Percentiles rank a stretch among this genome's conserved stretches.
phyloP scores from a whole-genome alignment of 2,888 invertebrate species.

The Falcaria lacertinaria region DNA sequence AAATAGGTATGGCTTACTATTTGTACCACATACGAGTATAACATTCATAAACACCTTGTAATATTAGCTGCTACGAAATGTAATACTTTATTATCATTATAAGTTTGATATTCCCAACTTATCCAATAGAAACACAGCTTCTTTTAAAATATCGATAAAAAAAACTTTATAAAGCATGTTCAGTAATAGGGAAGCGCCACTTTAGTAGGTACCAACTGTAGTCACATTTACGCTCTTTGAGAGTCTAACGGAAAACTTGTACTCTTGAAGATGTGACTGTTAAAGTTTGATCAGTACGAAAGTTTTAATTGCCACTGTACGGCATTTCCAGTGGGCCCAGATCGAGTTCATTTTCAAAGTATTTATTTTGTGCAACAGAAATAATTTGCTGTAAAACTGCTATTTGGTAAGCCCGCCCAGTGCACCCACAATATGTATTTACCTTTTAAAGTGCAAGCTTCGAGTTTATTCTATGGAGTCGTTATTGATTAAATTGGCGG shows the following conservation, averaged over 20 bases:
- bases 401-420: slow-evolving; percentile 16
- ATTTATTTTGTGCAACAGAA: slow-evolving; percentile 47
- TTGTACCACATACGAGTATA: no score
- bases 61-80: no score
- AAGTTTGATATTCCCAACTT: no score
- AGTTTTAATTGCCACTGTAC: slow-evolving; percentile 74
- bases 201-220: slow-evolving; percentile 35
- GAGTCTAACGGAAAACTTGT: slow-evolving; percentile 42
- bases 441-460: not conserved
- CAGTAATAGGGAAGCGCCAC: slow-evolving; percentile 22
- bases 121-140: not conserved
- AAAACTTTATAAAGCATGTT: slow-evolving; percentile 22
- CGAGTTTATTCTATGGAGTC: not conserved
- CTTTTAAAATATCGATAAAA: slow-evolving; percentile 5
- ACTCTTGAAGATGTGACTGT: slow-evolving; percentile 57
- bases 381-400: slow-evolving; percentile 32
- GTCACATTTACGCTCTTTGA: slow-evolving; percentile 41
- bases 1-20: no score
- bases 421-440: not conserved
- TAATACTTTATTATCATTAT: no score
- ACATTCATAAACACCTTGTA: no score
- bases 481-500: not conserved
- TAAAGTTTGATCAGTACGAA: slow-evolving; percentile 69
- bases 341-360: slow-evolving; percentile 44
- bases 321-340: slow-evolving; percentile 48